Base-by-base conservation (phyloP, 2,113 vertebrate species). In the Pheucticus melanocephalus region DNA sequence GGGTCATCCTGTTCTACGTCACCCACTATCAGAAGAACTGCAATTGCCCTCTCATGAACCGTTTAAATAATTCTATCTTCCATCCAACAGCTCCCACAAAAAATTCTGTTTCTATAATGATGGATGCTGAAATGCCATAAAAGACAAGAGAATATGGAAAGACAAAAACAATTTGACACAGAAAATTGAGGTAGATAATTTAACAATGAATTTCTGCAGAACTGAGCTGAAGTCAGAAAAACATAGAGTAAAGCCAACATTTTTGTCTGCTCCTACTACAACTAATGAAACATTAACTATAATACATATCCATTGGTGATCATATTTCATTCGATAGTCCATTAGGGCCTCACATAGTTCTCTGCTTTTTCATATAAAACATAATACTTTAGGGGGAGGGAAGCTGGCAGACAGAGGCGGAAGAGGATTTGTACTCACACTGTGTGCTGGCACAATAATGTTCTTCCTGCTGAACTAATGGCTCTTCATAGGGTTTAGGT, bases 391-490 rank as follows among this genome's bases (percentile, higher is more conserved):
- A 64, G 9, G 6, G 64, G 71, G 56, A 90, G 70, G 54, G 47
- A 96, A 79, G 66, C n/a, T 85, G 60, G 47, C 78, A 91, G 54
- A 51, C 59, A 92, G 80, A 86, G 94, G 81, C 5, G 19, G 56
- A 95, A 94, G 71, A 89, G 90, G 88, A 96, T 97, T 94, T 93
- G 44, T 93, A 82, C 94, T 95, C 93, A 95, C 88, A 95, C 83
- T 95, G 82, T 93, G 90, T 95, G 92, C 84, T 94, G 83, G 79
- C 88, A 90, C 88, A 92, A 63, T 97, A 95, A 96, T 96, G 92
- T 90, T 95, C 93, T 90, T 92, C 91, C 94, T 92, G 92, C 93
- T 97, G 94, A 96, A 95, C 86, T 96, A 94, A 94, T 96, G 82
- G 59, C 87, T 96, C 54, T 71, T 95, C 85, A 76, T 69, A 96